phyloP scores from a whole-genome alignment of 2,113 vertebrate genomes.

The Hippocampus zosterae region DNA sequence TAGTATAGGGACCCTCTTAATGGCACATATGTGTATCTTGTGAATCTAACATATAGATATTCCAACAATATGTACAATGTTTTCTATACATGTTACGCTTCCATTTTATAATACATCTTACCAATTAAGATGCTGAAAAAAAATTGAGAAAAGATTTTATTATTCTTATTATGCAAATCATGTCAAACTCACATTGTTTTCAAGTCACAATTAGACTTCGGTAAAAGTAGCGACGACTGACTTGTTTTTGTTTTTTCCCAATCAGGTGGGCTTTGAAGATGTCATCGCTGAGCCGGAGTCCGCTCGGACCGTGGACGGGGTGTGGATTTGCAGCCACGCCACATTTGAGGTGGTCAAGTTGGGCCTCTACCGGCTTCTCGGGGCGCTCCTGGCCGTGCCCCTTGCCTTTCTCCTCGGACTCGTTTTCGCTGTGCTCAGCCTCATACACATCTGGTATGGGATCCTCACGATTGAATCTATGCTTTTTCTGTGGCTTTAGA shows the following conservation, averaged over 20 bases:
- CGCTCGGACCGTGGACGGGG: conserved; percentile 83
- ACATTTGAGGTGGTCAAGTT: conserved; percentile 87
- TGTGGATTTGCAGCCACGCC: conserved; percentile 93
- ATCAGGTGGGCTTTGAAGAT: conserved; percentile 86
- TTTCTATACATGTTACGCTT: too few species aligned
- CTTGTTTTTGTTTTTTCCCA: background rate
- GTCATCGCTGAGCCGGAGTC: conserved; percentile 86
- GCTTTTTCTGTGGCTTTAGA: background rate
- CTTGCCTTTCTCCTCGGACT: conserved; percentile 82
- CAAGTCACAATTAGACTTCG: background rate
- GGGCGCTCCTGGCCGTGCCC: conserved; percentile 83
- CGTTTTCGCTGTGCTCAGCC: conserved; percentile 84
- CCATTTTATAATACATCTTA: too few species aligned
- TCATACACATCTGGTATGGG: conserved; percentile 90
- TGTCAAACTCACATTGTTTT: background rate
- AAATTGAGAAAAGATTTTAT: too few species aligned
- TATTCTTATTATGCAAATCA: too few species aligned
- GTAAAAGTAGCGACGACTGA: background rate
- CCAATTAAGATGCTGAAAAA: too few species aligned
- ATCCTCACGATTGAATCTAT: background rate
- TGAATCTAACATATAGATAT: too few species aligned
- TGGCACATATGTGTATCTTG: too few species aligned
- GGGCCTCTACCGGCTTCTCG: conserved; percentile 83
- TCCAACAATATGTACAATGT: too few species aligned
- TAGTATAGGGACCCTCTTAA: too few species aligned